phyloP scores from a whole-genome alignment of 30 jellyfish, hydroid and myxozoan genomes.

The Hydractinia echinata region DNA sequence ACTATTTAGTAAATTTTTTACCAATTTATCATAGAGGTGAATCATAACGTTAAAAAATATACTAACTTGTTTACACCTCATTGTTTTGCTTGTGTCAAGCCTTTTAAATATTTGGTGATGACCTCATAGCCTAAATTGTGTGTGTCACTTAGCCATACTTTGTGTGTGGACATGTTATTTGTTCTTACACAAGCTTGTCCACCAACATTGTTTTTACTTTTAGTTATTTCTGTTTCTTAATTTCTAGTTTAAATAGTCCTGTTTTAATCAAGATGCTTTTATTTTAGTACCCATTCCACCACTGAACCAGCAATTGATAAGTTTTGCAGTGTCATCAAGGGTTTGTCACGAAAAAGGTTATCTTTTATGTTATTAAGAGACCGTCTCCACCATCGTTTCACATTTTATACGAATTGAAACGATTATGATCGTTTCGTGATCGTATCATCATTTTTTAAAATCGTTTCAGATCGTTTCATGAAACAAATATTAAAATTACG shows the following conservation, averaged over 20 bases:
- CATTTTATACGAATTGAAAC: too few relatives aligned
- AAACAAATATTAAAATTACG: too few relatives aligned
- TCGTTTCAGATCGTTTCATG: too few relatives aligned
- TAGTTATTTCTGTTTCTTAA: not conserved
- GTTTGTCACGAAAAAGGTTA: slow-evolving; percentile 24
- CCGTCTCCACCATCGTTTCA: too few relatives aligned
- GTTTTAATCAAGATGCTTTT: not conserved
- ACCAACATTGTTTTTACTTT: not conserved
- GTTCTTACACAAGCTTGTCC: slow-evolving; percentile 3
- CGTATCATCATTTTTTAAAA: too few relatives aligned
- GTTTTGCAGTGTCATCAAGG: slow-evolving; percentile 19
- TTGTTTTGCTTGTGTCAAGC: too few relatives aligned
- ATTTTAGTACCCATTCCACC: slow-evolving; percentile 13
- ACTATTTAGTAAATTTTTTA: too few relatives aligned
- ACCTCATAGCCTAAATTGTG: not conserved
- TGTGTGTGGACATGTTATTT: not conserved
- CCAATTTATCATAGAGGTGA: too few relatives aligned
- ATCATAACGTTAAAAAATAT: too few relatives aligned
- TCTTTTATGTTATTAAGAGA: not conserved
- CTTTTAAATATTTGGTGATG: too few relatives aligned
- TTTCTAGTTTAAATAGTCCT: not conserved
- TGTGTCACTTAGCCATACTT: not conserved
- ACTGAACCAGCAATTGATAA: not conserved
- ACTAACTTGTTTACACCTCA: too few relatives aligned
- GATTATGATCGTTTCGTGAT: too few relatives aligned